phyloP scores from a whole-genome alignment of 2,113 vertebrate genomes.

The Geococcyx californianus region DNA sequence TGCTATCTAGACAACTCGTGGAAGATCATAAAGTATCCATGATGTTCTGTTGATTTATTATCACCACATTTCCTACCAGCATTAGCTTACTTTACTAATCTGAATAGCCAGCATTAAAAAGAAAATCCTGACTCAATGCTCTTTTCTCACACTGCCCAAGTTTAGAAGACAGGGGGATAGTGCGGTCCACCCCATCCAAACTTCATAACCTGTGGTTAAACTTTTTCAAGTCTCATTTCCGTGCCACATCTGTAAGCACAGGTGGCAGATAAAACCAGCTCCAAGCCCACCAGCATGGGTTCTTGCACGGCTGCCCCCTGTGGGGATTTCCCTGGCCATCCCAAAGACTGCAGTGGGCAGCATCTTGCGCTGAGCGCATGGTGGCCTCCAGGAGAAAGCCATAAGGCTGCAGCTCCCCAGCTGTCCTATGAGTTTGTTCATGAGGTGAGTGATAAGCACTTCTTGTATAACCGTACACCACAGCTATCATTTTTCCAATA shows the following conservation, averaged over 20 bases:
- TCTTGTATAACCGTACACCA: background rate
- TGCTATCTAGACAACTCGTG: background rate
- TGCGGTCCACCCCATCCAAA: background rate
- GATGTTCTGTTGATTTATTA: background rate
- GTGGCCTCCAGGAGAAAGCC: background rate
- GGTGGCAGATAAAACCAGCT: background rate
- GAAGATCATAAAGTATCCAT: background rate
- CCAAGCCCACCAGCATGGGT: background rate
- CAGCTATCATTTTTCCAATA: background rate
- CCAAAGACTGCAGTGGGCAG: too few relatives aligned
- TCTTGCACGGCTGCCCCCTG: rapidly evolving
- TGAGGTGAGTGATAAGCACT: background rate
- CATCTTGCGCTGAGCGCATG: rapidly evolving
- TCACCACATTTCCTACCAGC: background rate
- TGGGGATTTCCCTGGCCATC: background rate
- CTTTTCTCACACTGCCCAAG: background rate
- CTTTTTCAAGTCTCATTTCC: background rate
- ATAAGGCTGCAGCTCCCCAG: background rate
- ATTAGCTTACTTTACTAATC: background rate
- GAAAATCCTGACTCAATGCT: background rate
- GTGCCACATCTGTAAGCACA: background rate
- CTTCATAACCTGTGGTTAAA: background rate
- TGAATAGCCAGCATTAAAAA: background rate
- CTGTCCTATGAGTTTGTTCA: background rate
- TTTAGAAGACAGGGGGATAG: background rate